Conservation (phyloP, 2,888 invertebrate species). For the Scaptomyza flava region DNA sequence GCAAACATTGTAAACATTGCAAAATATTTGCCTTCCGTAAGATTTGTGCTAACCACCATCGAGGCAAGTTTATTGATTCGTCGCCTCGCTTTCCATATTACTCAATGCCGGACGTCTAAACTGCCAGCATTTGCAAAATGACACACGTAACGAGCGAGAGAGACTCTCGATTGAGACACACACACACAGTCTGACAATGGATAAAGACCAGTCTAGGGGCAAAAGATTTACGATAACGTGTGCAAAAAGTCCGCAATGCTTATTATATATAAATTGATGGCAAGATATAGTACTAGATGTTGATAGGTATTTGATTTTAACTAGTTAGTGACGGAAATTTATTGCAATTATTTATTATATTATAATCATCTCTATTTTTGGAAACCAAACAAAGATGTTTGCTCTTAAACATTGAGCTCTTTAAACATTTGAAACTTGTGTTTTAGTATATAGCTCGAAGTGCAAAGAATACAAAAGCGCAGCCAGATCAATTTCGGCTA, state of each 20-base stretch:
- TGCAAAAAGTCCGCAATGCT: constrained; percentile 7
- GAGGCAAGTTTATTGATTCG: constrained; percentile 69
- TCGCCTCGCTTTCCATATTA: constrained; percentile 42
- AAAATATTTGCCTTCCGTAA: constrained; percentile 64
- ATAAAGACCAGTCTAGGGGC: background rate
- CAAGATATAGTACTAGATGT: background rate
- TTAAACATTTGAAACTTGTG: constrained; percentile 15
- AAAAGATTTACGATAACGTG: constrained; percentile 14
- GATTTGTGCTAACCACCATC: constrained; percentile 69
- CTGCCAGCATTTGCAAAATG: constrained; percentile 68
- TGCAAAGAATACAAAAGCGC: background rate
- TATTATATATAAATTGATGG: background rate
- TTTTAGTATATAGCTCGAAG: constrained; percentile 44
- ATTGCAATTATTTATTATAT: background rate
- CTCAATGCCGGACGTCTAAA: constrained; percentile 50
- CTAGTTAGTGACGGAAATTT: constrained; percentile 8
- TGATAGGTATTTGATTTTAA: constrained; percentile 4
- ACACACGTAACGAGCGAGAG: constrained; percentile 53
- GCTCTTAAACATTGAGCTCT: background rate
- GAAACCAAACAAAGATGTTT: background rate
- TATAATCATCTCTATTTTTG: background rate
- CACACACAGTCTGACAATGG: constrained; percentile 5
- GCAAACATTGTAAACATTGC: constrained; percentile 67
- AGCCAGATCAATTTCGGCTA: constrained; percentile 53
- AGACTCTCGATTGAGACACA: constrained; percentile 4